Evolutionary conservation across 2,888 invertebrate genomes (phyloP).

Genomic region (Yponomeuta sedellus): DNA sequence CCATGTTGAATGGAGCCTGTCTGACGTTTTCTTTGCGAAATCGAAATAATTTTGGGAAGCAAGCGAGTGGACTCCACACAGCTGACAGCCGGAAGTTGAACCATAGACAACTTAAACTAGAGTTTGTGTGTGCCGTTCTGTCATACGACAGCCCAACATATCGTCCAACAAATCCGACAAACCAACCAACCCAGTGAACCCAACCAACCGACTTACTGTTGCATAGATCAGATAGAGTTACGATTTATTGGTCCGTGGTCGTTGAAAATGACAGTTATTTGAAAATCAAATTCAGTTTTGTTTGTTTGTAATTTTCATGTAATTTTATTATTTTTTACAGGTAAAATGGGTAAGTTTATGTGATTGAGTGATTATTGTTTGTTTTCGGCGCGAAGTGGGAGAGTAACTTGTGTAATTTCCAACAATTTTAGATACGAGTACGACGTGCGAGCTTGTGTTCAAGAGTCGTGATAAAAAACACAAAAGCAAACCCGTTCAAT

Average conservation of each 20-base stretch:
- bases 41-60: slow-evolving; percentile 68
- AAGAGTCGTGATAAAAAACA: slow-evolving; percentile 47
- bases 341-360: slow-evolving; percentile 3
- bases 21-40: slow-evolving; percentile 74
- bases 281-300: slow-evolving; percentile 25
- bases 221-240: slow-evolving; percentile 4
- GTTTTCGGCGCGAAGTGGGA: background rate
- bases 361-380: slow-evolving; percentile 10
- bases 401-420: background rate
- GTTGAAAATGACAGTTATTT: slow-evolving; percentile 15
- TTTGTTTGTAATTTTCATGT: slow-evolving; percentile 40
- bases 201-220: background rate
- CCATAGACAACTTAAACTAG: slow-evolving; percentile 2
- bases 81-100: slow-evolving; percentile 71
- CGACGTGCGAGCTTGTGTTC: slow-evolving; percentile 50
- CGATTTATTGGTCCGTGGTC: background rate
- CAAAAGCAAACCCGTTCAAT: slow-evolving; percentile 53
- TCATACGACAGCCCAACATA: too few relatives aligned
- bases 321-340: slow-evolving; percentile 22
- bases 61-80: slow-evolving; percentile 49
- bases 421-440: slow-evolving; percentile 49
- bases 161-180: background rate
- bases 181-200: background rate
- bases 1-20: slow-evolving; percentile 77
- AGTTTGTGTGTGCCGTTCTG: too few relatives aligned